Base-by-base conservation (phyloP, 2,113 vertebrate genomes). In the Atractosteus spatula region DNA sequence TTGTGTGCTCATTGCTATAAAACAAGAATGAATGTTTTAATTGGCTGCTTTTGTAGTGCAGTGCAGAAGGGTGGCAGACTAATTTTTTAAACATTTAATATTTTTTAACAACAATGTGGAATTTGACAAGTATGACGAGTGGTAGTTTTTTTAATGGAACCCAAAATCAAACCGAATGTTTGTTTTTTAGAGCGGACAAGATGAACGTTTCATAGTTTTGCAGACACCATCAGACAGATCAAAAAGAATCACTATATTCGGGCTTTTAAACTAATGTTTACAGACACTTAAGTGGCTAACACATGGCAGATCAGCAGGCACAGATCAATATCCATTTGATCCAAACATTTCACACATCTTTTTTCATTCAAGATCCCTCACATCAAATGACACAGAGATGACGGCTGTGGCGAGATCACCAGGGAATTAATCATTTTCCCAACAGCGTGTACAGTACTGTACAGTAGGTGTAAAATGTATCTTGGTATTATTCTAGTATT, bases 231-330 rank as follows among this genome's bases (percentile, higher is more conserved):
- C 47, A 59, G 10, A 59, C 14, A 59, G 13, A 59, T 16, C 14
- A 16, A 59, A 59, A 59, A 59, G 57, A 5, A n/a, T 2, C 57
- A 16, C 11, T 3, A 8, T 55, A 8, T 12, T n/a, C 56, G 2
- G 14, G 57, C 14, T 4, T 4, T n/a, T 5, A n/a, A 13, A 59
- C 57, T 13, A 59, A 59, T 14, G n/a, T 59, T 59, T 59, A 59
- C 57, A 59, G 11, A 59, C 57, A 8, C 57, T 59, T n/a, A 59
- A 59, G 57, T 16, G n/a, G 57, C 14, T 1, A 59, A 59, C 57
- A 59, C 11, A 59, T 59, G 57, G n/a, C 57, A 59, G n/a, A 59
- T n/a, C 57, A 59, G 12, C 57, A 59, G 57, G 57, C 57, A n/a
- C 11, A 59, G 62, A 65, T 65, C 17, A 65, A 65, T 41, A 65